phyloP scores from a whole-genome alignment of 2,888 invertebrate genomes.

The Poecilus cupreus region DNA sequence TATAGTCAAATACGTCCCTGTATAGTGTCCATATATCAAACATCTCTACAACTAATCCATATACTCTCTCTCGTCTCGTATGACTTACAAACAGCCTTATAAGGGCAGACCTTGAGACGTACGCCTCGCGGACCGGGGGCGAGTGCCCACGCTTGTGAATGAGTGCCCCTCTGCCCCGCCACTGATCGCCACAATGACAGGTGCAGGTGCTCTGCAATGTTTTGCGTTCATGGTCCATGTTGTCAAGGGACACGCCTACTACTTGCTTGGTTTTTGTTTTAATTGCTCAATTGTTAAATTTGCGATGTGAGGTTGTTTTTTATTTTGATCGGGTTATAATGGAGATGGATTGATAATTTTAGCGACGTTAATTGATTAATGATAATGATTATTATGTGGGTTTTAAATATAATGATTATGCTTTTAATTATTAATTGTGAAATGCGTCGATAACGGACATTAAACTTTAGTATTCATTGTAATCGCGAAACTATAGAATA shows the following conservation, averaged over 20 bases:
- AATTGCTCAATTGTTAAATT: neutral
- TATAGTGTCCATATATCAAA: neutral
- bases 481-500: too few relatives aligned
- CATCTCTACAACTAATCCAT: neutral
- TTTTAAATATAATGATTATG: neutral
- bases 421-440: too few relatives aligned
- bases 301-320: too few relatives aligned
- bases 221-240: neutral
- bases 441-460: too few relatives aligned
- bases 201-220: neutral
- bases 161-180: neutral
- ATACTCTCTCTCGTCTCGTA: neutral
- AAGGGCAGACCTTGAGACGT: slow-evolving; percentile 35
- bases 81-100: slow-evolving; percentile 24
- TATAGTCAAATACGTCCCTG: neutral
- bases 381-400: too few relatives aligned
- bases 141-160: slow-evolving; percentile 38
- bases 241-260: slow-evolving; percentile 2
- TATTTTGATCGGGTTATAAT: too few relatives aligned
- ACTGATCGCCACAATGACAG: neutral
- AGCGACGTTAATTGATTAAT: too few relatives aligned
- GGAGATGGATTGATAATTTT: neutral
- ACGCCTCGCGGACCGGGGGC: slow-evolving; percentile 16
- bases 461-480: too few relatives aligned
- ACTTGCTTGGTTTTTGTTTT: neutral